Base-by-base conservation (phyloP, 2,888 invertebrate genomes). In the Nomada fabriciana region DNA sequence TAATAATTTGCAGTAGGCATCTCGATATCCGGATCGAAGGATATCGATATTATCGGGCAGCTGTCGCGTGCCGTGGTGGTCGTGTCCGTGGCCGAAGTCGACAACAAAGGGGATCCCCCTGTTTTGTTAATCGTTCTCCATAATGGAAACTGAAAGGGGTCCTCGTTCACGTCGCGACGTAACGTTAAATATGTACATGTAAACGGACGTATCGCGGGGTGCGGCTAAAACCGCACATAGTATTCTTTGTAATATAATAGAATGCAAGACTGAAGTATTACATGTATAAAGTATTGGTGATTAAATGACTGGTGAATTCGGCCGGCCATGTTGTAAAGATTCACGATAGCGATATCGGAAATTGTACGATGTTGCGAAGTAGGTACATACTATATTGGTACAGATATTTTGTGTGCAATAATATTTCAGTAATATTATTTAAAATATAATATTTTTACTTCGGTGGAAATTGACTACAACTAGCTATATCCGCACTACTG, bases 11-110 rank as follows among this genome's bases (percentile, higher is more conserved):
- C 42, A 65, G 75, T 18, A 53, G 70, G 42, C 55, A 69, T 80
- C 77, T 78, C 53, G 73, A 84, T 88, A 85, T 82, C 79, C 71
- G 73, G 83, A 80, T 82, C 75, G 81, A 65, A 73, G 75, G 85
- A 86, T 72, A 88, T 80, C 72, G 90, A 91, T 91, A 90, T 86
- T 88, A 90, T 88, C 85, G 69, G 73, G 63, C 93, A 93, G 92
- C 93, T 93, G 93, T 91, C 71, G 80, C 81, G 81, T 60, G 80
- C 42, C 59, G 61, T 42, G 55, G 53, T 50, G 82, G 81, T 80
- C 61, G 81, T 89, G 88, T 90, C 50, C 89, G 89, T 67, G 65
- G 53, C 85, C 75, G 79, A 79, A 71, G 82, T 75, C 83, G 77
- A 69, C 83, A 76, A 91, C 88, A 90, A 91, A 90, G 87, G 89